Evolutionary conservation across 2,888 invertebrate genomes (phyloP).

Genomic region (Pedicia rivosa): DNA sequence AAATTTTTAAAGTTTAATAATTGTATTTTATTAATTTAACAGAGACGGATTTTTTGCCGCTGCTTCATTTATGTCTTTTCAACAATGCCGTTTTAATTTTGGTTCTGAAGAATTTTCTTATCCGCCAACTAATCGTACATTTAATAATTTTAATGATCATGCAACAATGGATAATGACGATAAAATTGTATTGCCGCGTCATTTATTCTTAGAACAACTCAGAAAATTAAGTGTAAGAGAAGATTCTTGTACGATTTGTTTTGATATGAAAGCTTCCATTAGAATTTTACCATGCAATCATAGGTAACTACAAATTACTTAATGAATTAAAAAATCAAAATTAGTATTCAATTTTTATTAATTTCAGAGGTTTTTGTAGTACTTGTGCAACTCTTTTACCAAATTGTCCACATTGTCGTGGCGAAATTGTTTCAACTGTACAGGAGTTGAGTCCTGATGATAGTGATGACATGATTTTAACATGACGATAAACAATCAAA

Average conservation of each 20-base stretch:
- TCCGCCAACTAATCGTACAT: slow-evolving; percentile 51
- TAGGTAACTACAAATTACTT: slow-evolving; percentile 37
- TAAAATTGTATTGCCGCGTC: slow-evolving; percentile 60
- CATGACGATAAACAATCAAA: too few relatives aligned
- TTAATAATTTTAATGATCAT: slow-evolving; percentile 59
- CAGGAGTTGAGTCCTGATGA: too few relatives aligned
- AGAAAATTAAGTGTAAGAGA: slow-evolving; percentile 58
- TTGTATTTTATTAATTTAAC: slow-evolving; percentile 15
- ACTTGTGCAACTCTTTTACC: slow-evolving; percentile 60
- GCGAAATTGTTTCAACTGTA: slow-evolving; percentile 18
- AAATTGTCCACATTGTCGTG: slow-evolving; percentile 78
- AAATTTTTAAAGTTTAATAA: not conserved
- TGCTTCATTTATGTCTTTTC: slow-evolving; percentile 93
- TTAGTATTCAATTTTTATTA: slow-evolving; percentile 3
- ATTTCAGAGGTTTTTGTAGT: slow-evolving; percentile 66
- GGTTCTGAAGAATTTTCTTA: slow-evolving; percentile 62
- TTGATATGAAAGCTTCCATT: slow-evolving; percentile 60
- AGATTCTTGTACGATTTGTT: slow-evolving; percentile 78
- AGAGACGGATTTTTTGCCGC: slow-evolving; percentile 86
- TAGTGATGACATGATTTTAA: too few relatives aligned
- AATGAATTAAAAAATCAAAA: not conserved
- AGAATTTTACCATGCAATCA: slow-evolving; percentile 69
- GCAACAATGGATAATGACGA: slow-evolving; percentile 60
- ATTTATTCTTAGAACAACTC: slow-evolving; percentile 59
- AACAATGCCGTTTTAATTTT: slow-evolving; percentile 88